These are phyloP conservation scores for Megaceryle alcyon DNA, from an alignment of 2,797 vertebrate species.

Conservation along the genomic window DNA sequence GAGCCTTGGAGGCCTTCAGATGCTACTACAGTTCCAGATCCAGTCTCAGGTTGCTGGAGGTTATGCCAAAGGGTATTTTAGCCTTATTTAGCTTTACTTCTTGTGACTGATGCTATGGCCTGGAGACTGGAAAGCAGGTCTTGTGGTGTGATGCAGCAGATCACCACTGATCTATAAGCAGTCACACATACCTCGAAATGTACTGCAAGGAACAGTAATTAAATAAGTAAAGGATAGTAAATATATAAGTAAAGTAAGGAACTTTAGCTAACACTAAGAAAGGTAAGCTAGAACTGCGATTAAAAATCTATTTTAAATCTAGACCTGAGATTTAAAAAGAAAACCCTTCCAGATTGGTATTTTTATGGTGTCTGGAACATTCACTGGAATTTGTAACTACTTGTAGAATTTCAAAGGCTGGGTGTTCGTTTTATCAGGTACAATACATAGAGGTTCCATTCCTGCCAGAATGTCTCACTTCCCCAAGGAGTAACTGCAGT, in stretches of 20 bases:
- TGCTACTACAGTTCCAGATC: background rate
- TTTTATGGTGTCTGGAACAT: background rate
- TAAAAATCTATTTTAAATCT: background rate
- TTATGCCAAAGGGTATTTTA: background rate
- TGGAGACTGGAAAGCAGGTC: background rate
- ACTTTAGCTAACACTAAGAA: background rate
- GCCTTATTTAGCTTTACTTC: background rate
- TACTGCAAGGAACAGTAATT: background rate
- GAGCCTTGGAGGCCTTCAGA: background rate
- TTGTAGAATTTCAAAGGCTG: background rate
- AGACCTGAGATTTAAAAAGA: background rate
- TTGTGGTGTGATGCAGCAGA: background rate
- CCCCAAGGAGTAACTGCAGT: background rate
- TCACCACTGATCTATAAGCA: background rate
- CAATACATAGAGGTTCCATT: background rate
- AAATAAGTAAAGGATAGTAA: too few relatives aligned
- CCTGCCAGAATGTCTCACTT: background rate
- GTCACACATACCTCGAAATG: background rate
- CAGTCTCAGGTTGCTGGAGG: background rate
- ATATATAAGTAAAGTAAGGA: background rate
- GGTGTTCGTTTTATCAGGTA: accelerated
- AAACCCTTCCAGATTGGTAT: background rate
- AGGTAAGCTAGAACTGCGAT: background rate
- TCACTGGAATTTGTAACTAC: background rate
- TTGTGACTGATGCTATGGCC: background rate